A percentile compares a stretch with the other conserved stretches of the same genome.
These are phyloP conservation scores for Acanthopagrus latus DNA, from an alignment of 2,797 vertebrate species.

Conservation along the genomic window DNA sequence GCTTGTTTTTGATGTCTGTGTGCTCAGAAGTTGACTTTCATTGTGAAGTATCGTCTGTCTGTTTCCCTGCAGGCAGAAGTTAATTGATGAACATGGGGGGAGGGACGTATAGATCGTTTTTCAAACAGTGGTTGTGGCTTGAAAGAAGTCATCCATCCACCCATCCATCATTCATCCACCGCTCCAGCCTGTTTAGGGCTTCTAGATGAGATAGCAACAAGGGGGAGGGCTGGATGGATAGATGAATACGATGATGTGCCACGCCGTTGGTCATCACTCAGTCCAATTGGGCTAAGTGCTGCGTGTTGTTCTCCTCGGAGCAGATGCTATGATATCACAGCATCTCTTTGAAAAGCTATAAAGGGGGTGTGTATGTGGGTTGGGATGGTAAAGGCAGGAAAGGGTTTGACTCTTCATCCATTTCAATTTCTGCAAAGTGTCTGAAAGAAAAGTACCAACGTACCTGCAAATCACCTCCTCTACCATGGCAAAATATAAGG, in stretches of 20 bases:
- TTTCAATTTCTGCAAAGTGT: not conserved
- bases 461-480: not conserved
- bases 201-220: constrained; percentile 55
- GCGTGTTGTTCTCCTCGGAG: constrained; percentile 27
- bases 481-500: not conserved
- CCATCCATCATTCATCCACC: constrained; percentile 35
- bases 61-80: constrained; percentile 25
- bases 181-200: constrained; percentile 25
- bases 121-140: constrained; percentile 41
- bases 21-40: constrained; percentile 13
- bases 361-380: constrained; percentile 7
- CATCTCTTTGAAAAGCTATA: constrained; percentile 21
- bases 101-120: constrained; percentile 35
- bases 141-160: constrained; percentile 41
- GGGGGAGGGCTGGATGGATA: constrained; percentile 53
- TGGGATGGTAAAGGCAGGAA: not conserved
- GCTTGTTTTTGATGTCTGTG: not conserved
- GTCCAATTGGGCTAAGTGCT: constrained; percentile 66
- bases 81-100: constrained; percentile 49
- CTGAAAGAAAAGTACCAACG: not conserved
- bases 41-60: constrained; percentile 33
- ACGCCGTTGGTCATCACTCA: constrained; percentile 56
- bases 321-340: constrained; percentile 33
- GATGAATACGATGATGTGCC: constrained; percentile 66
- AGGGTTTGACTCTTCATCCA: not conserved